phyloP scores from a whole-genome alignment of 2,888 invertebrate genomes.

The Hirudinaria manillensis region DNA sequence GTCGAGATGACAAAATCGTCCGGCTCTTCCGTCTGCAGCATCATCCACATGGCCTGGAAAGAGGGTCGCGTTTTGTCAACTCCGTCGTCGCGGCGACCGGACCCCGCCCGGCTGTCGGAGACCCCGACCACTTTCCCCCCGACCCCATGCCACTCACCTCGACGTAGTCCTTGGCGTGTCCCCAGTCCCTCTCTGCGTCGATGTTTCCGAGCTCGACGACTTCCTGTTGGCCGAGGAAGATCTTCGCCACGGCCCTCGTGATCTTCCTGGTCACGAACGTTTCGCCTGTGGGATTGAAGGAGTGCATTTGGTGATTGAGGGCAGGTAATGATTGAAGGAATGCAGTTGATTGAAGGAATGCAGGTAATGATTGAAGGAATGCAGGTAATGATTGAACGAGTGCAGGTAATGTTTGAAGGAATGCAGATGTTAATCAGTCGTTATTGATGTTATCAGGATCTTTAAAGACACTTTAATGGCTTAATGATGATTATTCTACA shows the following conservation, averaged over 20 bases:
- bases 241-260: constrained; percentile 93
- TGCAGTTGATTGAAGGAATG: too few species aligned
- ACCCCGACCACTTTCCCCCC: too few species aligned
- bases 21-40: constrained; percentile 84
- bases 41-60: constrained; percentile 92
- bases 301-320: constrained; percentile 20
- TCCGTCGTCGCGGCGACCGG: not conserved
- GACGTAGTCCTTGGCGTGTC: constrained; percentile 78
- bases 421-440: too few species aligned
- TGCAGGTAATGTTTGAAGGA: too few species aligned
- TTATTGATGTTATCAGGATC: too few species aligned
- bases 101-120: too few species aligned
- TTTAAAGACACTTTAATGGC: too few species aligned
- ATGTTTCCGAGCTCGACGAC: constrained; percentile 84
- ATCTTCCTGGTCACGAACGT: constrained; percentile 98
- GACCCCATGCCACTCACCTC: constrained; percentile 61
- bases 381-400: too few species aligned
- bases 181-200: constrained; percentile 95
- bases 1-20: constrained; percentile 97
- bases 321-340: not conserved
- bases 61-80: too few species aligned
- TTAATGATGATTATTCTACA: too few species aligned
- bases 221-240: constrained; percentile 77
- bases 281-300: constrained; percentile 66
- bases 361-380: too few species aligned